Evolutionary conservation across 64 coral and sea anemone species (phyloP), one percentile per base, ranked within the genome.

Genomic region (Stichodactyla mertensii): DNA sequence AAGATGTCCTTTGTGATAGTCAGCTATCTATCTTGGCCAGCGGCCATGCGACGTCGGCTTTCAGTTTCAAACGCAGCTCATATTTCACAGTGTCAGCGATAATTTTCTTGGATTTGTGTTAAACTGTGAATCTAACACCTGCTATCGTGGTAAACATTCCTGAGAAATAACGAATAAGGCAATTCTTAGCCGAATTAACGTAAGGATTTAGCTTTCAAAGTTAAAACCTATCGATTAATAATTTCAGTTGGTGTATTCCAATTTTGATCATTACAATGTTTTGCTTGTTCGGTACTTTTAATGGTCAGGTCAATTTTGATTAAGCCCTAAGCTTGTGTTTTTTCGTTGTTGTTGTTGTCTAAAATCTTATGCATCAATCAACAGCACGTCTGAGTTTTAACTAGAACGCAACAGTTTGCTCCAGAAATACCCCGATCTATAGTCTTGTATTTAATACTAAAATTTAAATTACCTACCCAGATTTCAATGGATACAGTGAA

Each of bases 31-130:
- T 74, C 69, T 74, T 74, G 24, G 5, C 69, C 27, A 31, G 69
- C 69, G 69, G 69, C 69, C 10, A 31, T 11, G 4, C 24, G 69
- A 74, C 69, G 69, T n/a, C 69, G 69, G 69, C 27, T 74, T 69
- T 69, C 10, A 31, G 7, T 74, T 74, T 31, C 69, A 74, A 74
- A 74, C 24, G 69, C 7, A 45, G 36, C 69, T 31, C 69, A 74
- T 74, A 74, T 74, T 74, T 74, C 69, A 74, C 24, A 26, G 69
- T 74, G 69, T 74, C 69, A 74, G 12, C 10, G 24, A 74, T 74
- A 74, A 74, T 74, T 74, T 5, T n/a, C 12, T 74, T 74, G 69
- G 24, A 31, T 74, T 74, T 74, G 69, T 31, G 69, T 74, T 26
- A 74, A 31, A 74, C 24, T 74, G 69, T 31, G 69, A 74, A 74